These are phyloP conservation scores for Stomatorhinus walkeri DNA, from an alignment of 2,797 vertebrate species.

Conservation along the genomic window DNA sequence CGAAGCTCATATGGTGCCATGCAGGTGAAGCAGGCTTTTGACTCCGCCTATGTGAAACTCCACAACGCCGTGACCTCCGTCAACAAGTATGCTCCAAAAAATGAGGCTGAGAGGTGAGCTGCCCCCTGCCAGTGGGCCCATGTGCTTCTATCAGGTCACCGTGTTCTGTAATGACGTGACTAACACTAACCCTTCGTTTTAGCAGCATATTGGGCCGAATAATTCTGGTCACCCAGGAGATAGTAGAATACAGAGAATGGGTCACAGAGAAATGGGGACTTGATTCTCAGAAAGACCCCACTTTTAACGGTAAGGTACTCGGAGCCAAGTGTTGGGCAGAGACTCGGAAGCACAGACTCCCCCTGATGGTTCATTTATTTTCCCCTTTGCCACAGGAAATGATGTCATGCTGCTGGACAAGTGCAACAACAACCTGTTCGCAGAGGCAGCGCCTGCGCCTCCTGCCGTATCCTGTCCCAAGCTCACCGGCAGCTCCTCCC, in stretches of 20 bases:
- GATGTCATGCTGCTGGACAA: slow-evolving; percentile 86
- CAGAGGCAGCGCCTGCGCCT: slow-evolving; percentile 58
- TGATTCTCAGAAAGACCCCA: slow-evolving; percentile 66
- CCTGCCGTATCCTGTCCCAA: slow-evolving; percentile 70
- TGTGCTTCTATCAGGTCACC: neutral
- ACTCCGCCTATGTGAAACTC: slow-evolving; percentile 90
- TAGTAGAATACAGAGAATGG: slow-evolving; percentile 90
- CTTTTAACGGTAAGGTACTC: slow-evolving; percentile 71
- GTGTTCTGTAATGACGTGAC: neutral
- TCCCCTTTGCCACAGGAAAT: slow-evolving; percentile 63
- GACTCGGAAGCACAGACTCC: neutral
- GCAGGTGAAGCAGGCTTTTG: slow-evolving; percentile 97
- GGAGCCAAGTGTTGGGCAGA: neutral
- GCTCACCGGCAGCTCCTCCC: slow-evolving; percentile 87
- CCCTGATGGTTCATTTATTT: neutral
- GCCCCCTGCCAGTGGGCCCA: neutral
- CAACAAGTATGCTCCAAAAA: slow-evolving; percentile 91
- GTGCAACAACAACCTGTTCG: slow-evolving; percentile 88
- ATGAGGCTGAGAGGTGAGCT: slow-evolving; percentile 81
- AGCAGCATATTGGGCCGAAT: slow-evolving; percentile 89
- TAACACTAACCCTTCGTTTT: neutral
- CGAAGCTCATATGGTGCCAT: slow-evolving; percentile 95
- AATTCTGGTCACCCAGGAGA: slow-evolving; percentile 89
- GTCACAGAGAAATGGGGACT: slow-evolving; percentile 84
- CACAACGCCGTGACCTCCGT: slow-evolving; percentile 90